phyloP scores from a whole-genome alignment of 2,797 vertebrate species.

The Pipistrellus nathusii region DNA sequence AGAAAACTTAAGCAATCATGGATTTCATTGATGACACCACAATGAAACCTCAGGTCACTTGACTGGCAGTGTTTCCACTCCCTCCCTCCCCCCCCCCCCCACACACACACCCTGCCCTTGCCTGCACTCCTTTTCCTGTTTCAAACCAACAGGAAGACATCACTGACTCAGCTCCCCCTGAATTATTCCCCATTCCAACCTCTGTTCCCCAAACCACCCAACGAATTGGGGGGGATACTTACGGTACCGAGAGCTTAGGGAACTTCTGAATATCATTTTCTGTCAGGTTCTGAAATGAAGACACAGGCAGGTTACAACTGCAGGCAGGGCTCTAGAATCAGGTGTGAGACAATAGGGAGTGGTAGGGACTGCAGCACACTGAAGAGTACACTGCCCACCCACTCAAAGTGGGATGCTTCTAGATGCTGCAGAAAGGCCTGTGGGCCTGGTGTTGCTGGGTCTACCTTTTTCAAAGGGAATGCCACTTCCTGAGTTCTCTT shows the following conservation, averaged over 20 bases:
- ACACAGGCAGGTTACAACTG: constrained; percentile 20
- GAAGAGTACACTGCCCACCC: too few relatives aligned
- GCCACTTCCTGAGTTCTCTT: neutral
- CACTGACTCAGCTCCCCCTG: neutral
- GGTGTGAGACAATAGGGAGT: too few relatives aligned
- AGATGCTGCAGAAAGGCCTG: neutral
- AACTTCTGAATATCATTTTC: constrained; percentile 97
- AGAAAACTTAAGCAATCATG: neutral
- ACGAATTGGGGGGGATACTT: constrained; percentile 85
- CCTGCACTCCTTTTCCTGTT: neutral
- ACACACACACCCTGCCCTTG: neutral
- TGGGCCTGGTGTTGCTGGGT: neutral
- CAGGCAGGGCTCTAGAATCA: neutral
- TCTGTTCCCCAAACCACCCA: neutral
- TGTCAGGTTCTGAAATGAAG: constrained; percentile 92
- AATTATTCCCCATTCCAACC: too few relatives aligned
- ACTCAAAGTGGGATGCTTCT: neutral
- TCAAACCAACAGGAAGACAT: neutral
- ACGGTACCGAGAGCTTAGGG: constrained; percentile 95
- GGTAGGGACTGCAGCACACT: fast-evolving
- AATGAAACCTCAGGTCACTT: neutral
- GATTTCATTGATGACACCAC: neutral
- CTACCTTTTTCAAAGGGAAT: neutral
- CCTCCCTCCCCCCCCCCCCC: constrained; percentile 4
- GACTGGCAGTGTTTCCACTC: neutral